Evolutionary conservation across 2,888 invertebrate species (phyloP), one percentile per base, ranked within the genome.

Genomic region (Apocheima hispidaria): DNA sequence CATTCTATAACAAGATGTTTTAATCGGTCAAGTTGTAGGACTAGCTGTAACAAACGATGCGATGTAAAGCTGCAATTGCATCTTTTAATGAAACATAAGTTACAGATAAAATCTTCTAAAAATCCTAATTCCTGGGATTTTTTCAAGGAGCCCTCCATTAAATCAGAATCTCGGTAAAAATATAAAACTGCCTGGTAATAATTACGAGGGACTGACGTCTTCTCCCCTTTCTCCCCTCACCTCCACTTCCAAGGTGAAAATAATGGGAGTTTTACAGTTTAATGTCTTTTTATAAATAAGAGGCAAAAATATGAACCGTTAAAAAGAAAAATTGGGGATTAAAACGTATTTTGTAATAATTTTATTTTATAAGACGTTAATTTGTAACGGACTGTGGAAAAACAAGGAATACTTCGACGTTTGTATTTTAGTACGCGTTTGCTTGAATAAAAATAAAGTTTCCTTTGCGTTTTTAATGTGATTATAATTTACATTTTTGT

Each of bases 231-330:
- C 21, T 30, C 51, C 14, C 18, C 40, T 33, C 52, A 28, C 12
- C 23, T 20, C 40, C 18, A 26, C 20, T 20, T 18, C 18, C 40
- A 26, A 56, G 50, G 55, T 51, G 54, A 6, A 35, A 61, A 61
- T 61, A 62, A 62, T 62, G 56, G 56, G 56, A 57, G 26, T 57
- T 62, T 62, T 62, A 62, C 61, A 52, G 57, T 52, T 38, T 56
- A 52, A 57, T 53, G 52, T 35, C 56, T 56, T 61, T 57, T 62
- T 43, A 44, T 59, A 58, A 58, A 58, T 60, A 55, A 54, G 35
- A 50, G 30, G 23, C 20, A 21, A 43, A 20, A 44, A 60, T 50
- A 60, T 60, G 28, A 54, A 26, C 21, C 36, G 49, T 54, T 53
- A 49, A 60, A 49, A 30, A 30, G 49, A 55, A 55, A 38, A 50